Conservation (phyloP, 2,797 vertebrate genomes). For the Danio choprae region DNA sequence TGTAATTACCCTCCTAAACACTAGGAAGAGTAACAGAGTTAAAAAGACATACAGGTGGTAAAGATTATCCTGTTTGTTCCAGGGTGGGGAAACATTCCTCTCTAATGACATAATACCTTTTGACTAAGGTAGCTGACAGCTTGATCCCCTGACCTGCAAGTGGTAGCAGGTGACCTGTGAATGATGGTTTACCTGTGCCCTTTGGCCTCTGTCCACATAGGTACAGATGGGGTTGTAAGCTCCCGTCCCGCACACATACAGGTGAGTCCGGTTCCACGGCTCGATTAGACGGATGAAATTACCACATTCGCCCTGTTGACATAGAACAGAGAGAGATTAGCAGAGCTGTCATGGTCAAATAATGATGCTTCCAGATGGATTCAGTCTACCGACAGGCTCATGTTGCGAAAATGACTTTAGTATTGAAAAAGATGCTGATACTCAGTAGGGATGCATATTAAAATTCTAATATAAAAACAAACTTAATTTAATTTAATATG, state of each 20-base stretch:
- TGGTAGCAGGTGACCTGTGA: slow-evolving; percentile 30
- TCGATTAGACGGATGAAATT: slow-evolving; percentile 99
- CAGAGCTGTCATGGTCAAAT: background rate
- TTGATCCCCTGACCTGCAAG: slow-evolving; percentile 46
- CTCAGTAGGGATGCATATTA: background rate
- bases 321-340: slow-evolving; percentile 44
- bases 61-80: slow-evolving; percentile 35
- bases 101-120: slow-evolving; percentile 42
- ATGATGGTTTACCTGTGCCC: slow-evolving; percentile 89
- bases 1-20: slow-evolving; percentile 31
- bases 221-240: slow-evolving; percentile 98
- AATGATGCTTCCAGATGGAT: background rate
- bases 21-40: slow-evolving; percentile 5
- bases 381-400: background rate
- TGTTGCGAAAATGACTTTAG: background rate
- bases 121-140: slow-evolving; percentile 36
- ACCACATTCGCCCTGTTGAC: slow-evolving; percentile 91
- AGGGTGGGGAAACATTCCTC: slow-evolving; percentile 26
- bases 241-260: slow-evolving; percentile 96
- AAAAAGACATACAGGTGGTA: slow-evolving; percentile 39
- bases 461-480: background rate
- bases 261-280: slow-evolving; percentile 98
- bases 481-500: too few species aligned
- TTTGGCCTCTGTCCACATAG: slow-evolving; percentile 94
- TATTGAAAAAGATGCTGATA: background rate